A percentile compares a stretch with the other conserved stretches of the same genome.
Conservation (phyloP, 1,140 invertebrate species). For the Drosophila bocqueti region DNA sequence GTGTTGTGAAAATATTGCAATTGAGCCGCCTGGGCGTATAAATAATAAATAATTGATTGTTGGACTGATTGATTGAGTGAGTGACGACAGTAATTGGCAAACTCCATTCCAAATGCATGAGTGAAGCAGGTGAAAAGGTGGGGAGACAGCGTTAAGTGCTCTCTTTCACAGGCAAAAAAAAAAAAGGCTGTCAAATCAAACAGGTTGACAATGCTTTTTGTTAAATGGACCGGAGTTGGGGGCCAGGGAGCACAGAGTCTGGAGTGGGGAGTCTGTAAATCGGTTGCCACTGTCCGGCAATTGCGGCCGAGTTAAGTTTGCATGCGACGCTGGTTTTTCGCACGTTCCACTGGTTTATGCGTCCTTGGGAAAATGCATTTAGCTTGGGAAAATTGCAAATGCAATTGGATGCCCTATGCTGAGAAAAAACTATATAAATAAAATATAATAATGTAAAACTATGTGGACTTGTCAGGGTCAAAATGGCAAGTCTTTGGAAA, state of each 20-base stretch:
- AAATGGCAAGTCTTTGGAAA: neutral
- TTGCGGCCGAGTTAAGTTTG: constrained; percentile 24
- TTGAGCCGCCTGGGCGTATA: constrained; percentile 18
- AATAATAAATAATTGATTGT: constrained; percentile 54
- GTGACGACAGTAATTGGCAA: constrained; percentile 55
- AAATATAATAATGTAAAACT: neutral
- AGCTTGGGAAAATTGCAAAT: constrained; percentile 6
- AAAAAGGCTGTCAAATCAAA: constrained; percentile 44
- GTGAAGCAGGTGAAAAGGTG: constrained; percentile 7
- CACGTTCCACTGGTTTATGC: constrained; percentile 37
- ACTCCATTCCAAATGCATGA: constrained; percentile 41
- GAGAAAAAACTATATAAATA: neutral
- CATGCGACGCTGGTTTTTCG: constrained; percentile 28
- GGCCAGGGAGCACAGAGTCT: neutral
- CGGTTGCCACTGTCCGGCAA: constrained; percentile 13
- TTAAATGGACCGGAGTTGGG: constrained; percentile 13
- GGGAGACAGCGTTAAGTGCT: constrained; percentile 20
- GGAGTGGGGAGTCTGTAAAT: neutral
- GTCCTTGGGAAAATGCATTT: constrained; percentile 14
- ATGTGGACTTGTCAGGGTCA: neutral
- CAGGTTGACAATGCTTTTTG: constrained; percentile 45
- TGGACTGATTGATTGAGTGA: constrained; percentile 45
- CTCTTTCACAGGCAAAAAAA: neutral
- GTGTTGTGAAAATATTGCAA: constrained; percentile 43
- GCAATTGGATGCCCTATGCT: neutral